phyloP scores from a whole-genome alignment of 2,888 invertebrate genomes.

The Orthosia incerta region DNA sequence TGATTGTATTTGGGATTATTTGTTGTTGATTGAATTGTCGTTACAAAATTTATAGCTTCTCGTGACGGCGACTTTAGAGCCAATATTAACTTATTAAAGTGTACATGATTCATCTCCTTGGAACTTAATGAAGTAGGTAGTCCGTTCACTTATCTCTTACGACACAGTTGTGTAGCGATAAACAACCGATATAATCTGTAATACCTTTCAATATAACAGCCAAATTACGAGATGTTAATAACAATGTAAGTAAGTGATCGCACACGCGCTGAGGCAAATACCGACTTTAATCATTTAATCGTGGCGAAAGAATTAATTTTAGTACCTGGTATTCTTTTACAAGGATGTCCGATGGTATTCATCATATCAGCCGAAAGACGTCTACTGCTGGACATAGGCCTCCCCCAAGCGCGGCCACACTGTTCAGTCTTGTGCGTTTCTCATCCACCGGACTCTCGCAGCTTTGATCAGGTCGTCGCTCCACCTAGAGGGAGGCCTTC shows the following conservation, averaged over 20 bases:
- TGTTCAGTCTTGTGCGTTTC: too few species aligned
- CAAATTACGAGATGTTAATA: slow-evolving; percentile 22
- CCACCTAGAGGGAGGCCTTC: too few species aligned
- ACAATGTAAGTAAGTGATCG: slow-evolving; percentile 8
- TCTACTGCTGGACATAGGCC: too few species aligned
- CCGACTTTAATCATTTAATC: slow-evolving; percentile 14
- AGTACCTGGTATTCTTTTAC: neutral
- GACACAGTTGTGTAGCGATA: slow-evolving; percentile 11
- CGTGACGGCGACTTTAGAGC: too few species aligned
- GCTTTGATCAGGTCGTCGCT: too few species aligned
- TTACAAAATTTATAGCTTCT: too few species aligned
- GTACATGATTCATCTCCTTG: slow-evolving; percentile 18
- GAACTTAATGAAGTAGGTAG: slow-evolving; percentile 6
- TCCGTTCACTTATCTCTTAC: slow-evolving; percentile 41
- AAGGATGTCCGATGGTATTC: too few species aligned
- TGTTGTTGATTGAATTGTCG: too few species aligned
- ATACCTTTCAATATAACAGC: slow-evolving; percentile 42
- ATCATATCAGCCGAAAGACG: too few species aligned
- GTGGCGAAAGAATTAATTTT: neutral
- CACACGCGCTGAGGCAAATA: slow-evolving; percentile 16
- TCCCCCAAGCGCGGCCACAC: too few species aligned
- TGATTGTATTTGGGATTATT: too few species aligned
- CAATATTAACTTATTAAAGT: neutral
- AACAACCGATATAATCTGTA: slow-evolving; percentile 10
- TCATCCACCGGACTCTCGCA: too few species aligned